Evolutionary conservation across 2,113 vertebrate genomes (phyloP).

Genomic region (Bufo bufo): DNA sequence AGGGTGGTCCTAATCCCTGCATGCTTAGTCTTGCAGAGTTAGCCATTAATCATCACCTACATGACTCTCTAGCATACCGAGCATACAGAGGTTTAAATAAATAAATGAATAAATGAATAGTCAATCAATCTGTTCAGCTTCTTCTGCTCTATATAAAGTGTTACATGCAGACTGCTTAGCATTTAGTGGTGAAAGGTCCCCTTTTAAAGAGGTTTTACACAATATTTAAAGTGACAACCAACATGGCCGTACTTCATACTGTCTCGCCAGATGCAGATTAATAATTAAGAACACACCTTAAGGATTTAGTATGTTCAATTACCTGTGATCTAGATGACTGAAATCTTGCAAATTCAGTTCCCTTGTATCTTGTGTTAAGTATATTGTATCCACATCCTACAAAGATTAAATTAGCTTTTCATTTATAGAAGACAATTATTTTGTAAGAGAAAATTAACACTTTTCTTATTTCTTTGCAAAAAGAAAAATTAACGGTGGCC

Average conservation of each 20-base stretch:
- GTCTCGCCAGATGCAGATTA: too few species aligned
- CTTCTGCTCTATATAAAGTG: too few species aligned
- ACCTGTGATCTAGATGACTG: constrained; percentile 97
- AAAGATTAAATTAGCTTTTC: constrained; percentile 8
- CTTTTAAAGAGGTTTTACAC: too few species aligned
- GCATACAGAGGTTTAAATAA: too few species aligned
- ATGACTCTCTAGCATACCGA: too few species aligned
- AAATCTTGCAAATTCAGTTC: constrained; percentile 96
- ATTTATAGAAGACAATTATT: not conserved
- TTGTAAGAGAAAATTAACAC: not conserved
- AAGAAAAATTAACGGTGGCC: not conserved
- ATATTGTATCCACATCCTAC: constrained; percentile 97
- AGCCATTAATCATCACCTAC: too few species aligned
- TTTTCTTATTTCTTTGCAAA: not conserved
- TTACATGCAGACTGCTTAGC: too few species aligned
- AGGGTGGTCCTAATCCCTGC: too few species aligned
- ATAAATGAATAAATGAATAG: too few species aligned
- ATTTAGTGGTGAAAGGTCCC: too few species aligned
- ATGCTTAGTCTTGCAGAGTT: too few species aligned
- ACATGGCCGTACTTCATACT: not conserved
- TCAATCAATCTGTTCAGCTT: too few species aligned
- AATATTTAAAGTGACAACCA: not conserved
- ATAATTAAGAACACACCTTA: not conserved
- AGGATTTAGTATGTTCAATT: constrained; percentile 38
- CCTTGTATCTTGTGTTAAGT: constrained; percentile 93